Conservation (phyloP, 2,113 vertebrate species). For the Isichthys henryi region DNA sequence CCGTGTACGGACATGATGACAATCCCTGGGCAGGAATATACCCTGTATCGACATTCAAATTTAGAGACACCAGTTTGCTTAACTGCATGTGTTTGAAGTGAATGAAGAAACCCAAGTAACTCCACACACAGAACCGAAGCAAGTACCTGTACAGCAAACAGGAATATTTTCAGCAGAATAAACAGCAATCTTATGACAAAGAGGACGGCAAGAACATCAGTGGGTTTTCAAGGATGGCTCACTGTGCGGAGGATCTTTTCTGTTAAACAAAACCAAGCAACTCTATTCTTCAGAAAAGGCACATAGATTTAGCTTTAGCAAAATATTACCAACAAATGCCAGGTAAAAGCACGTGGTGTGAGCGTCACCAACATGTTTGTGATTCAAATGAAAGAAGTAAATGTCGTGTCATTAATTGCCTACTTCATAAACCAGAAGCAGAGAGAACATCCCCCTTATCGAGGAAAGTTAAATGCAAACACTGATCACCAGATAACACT, state of each 20-base stretch:
- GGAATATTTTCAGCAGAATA: background rate
- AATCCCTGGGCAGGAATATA: background rate
- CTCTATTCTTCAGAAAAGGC: background rate
- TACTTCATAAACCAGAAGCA: background rate
- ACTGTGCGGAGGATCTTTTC: background rate
- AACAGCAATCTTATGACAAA: background rate
- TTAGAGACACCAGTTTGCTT: background rate
- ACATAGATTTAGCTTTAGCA: background rate
- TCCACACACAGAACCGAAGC: background rate
- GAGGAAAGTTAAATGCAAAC: background rate
- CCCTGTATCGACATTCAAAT: background rate
- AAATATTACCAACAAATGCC: background rate
- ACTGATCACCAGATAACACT: background rate
- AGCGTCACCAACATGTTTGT: background rate
- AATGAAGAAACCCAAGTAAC: background rate
- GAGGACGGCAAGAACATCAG: background rate
- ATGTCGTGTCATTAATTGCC: background rate
- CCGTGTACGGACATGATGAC: background rate
- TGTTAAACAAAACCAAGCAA: background rate
- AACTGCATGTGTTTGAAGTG: background rate
- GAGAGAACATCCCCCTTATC: background rate
- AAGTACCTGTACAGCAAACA: background rate
- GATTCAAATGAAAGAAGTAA: background rate
- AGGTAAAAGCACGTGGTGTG: background rate
- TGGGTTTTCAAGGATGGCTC: background rate